A percentile compares a stretch with the other conserved stretches of the same genome.
Conservation (phyloP, 2,888 invertebrate species). For the Dione juno region DNA sequence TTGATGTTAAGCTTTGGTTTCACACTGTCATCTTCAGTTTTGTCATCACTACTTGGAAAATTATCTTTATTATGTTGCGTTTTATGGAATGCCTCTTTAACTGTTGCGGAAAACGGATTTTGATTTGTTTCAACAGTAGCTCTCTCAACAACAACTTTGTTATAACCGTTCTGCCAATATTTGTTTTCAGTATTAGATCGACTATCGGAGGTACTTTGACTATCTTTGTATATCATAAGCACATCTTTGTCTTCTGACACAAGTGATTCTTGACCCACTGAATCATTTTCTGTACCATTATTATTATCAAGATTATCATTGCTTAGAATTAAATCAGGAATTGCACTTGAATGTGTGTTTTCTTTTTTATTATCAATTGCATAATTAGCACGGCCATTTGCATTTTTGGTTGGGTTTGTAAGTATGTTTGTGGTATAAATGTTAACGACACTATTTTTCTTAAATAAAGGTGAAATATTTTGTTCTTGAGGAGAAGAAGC, state of each 20-base stretch:
- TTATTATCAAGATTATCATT: conserved; percentile 41
- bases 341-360: conserved; percentile 33
- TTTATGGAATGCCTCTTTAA: conserved; percentile 12
- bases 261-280: conserved; percentile 45
- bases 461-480: conserved; percentile 25
- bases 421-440: conserved; percentile 58
- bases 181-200: conserved; percentile 20
- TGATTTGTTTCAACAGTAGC: conserved; percentile 23
- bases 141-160: conserved; percentile 22
- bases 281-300: conserved; percentile 41
- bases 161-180: conserved; percentile 24
- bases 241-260: conserved; percentile 60
- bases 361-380: conserved; percentile 27
- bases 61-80: conserved; percentile 30
- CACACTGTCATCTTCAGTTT: conserved; percentile 52
- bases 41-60: conserved; percentile 46
- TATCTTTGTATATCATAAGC: conserved; percentile 67
- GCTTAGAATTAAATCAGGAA: conserved; percentile 45
- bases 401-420: conserved; percentile 53
- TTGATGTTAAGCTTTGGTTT: conserved; percentile 61
- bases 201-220: conserved; percentile 50
- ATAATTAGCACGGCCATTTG: conserved; percentile 29
- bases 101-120: background rate
- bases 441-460: conserved; percentile 54
- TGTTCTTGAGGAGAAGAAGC: conserved; percentile 8